Conservation (phyloP, 2,797 vertebrate genomes). For the Lophotriccus pileatus region DNA sequence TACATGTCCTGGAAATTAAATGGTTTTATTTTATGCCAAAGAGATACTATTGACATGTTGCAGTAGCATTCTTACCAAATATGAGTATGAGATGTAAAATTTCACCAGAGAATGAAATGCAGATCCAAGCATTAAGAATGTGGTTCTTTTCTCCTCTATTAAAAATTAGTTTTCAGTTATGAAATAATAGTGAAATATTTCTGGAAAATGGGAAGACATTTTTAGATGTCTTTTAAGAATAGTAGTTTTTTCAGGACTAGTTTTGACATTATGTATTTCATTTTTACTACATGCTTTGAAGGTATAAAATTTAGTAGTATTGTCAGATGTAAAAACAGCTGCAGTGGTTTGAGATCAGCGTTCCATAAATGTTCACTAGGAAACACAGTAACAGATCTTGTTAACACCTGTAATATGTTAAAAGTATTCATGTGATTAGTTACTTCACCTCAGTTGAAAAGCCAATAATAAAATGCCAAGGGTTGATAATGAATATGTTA, state of each 20-base stretch:
- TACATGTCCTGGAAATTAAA: background rate
- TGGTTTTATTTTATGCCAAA: background rate
- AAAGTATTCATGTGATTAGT: background rate
- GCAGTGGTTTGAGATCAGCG: background rate
- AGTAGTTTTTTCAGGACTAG: background rate
- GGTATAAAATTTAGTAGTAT: background rate
- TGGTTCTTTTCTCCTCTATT: background rate
- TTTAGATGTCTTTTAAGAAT: background rate
- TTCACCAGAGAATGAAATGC: background rate
- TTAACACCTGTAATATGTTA: background rate
- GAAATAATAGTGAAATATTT: background rate
- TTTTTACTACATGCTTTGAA: background rate
- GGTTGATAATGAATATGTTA: background rate
- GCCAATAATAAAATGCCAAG: background rate
- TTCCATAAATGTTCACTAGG: background rate
- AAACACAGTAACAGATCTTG: background rate
- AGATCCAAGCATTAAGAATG: background rate
- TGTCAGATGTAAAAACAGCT: background rate
- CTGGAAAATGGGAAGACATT: background rate
- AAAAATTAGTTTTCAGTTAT: background rate
- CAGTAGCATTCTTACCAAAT: background rate
- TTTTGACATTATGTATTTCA: background rate
- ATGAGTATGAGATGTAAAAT: background rate
- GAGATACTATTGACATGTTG: background rate
- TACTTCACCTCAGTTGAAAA: background rate